Percentiles rank a stretch among this genome's conserved stretches.
Evolutionary conservation across 2,113 vertebrate species (phyloP).

Genomic region (Vidua chalybeata): DNA sequence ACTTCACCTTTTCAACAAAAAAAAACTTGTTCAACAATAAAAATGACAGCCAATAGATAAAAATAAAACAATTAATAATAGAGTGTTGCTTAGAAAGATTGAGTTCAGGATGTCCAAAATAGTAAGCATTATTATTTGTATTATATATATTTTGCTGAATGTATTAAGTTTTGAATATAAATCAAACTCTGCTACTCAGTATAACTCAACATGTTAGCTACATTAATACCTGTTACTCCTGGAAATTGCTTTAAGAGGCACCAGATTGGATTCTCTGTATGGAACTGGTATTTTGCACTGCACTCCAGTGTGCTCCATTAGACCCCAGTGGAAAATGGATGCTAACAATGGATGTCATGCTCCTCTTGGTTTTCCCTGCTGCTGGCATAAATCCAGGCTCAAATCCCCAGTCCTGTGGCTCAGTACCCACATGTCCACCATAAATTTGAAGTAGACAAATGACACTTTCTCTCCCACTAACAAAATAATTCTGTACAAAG

Average conservation of each 20-base stretch:
- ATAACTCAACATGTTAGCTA: background rate
- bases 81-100: background rate
- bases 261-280: background rate
- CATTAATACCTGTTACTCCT: background rate
- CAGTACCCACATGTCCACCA: background rate
- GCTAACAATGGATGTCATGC: background rate
- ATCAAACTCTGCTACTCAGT: background rate
- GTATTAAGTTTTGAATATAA: background rate
- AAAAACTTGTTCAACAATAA: background rate
- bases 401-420: background rate
- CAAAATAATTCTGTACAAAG: background rate
- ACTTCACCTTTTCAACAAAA: background rate
- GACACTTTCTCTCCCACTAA: background rate
- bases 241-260: background rate
- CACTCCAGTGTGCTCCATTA: background rate
- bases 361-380: background rate
- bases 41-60: background rate
- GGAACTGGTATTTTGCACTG: background rate
- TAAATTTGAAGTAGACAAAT: background rate
- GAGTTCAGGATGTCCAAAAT: background rate
- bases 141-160: background rate
- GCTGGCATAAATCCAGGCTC: background rate
- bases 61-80: background rate
- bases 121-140: background rate
- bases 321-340: background rate